Percentiles rank a stretch among this genome's conserved stretches.
Evolutionary conservation across 2,113 vertebrate genomes (phyloP).

Genomic region (Nymphicus hollandicus): DNA sequence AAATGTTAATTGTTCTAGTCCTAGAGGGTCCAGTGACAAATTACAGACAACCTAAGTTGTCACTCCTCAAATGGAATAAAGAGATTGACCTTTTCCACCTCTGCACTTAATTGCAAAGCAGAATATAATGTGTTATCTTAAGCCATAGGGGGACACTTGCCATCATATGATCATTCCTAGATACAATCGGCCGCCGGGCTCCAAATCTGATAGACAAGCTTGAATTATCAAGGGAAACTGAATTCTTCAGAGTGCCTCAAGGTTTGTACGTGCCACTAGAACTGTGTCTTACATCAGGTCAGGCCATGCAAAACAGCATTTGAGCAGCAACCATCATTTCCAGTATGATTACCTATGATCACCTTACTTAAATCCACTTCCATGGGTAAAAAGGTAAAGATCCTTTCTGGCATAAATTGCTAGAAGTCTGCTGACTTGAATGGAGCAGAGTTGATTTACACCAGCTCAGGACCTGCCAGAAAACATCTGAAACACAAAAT

Average conservation of each 20-base stretch:
- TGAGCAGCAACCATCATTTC: not conserved
- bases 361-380: not conserved
- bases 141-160: not conserved
- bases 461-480: not conserved
- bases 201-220: rapidly evolving
- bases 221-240: not conserved
- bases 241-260: not conserved
- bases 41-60: not conserved
- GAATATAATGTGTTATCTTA: rapidly evolving
- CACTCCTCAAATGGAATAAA: not conserved
- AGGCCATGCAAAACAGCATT: not conserved
- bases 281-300: not conserved
- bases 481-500: not conserved
- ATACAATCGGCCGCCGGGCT: not conserved
- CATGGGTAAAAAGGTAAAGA: not conserved
- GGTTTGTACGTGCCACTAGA: not conserved
- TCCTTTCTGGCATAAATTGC: not conserved
- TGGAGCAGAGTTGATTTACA: not conserved
- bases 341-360: not conserved
- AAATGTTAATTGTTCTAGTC: not conserved
- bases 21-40: not conserved
- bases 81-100: not conserved
- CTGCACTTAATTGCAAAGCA: not conserved
- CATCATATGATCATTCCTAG: not conserved
- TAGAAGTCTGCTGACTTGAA: not conserved